Evolutionary conservation across 1,140 invertebrate species (phyloP).

Genomic region (Trichogramma pretiosum): DNA sequence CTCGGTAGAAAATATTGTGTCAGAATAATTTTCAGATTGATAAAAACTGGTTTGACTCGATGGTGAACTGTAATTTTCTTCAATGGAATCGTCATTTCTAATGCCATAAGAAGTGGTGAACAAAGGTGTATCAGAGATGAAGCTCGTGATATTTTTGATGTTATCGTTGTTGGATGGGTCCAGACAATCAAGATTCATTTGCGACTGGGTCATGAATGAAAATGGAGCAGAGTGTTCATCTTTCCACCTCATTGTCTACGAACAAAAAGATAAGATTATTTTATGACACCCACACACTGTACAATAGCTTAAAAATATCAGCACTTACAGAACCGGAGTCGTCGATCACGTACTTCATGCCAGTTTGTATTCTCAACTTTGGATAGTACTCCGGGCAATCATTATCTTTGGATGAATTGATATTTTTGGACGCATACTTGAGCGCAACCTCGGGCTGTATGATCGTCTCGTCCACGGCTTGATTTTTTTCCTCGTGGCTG

Average conservation of each 20-base stretch:
- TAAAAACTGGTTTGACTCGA: constrained; percentile 32
- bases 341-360: constrained; percentile 48
- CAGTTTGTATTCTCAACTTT: constrained; percentile 43
- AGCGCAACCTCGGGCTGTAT: constrained; percentile 64
- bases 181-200: constrained; percentile 58
- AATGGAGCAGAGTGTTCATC: constrained; percentile 74
- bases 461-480: constrained; percentile 66
- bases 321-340: constrained; percentile 42
- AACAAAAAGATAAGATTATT: not conserved
- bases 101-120: constrained; percentile 31
- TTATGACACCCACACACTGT: too few relatives aligned
- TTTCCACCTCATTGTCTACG: constrained; percentile 48
- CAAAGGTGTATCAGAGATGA: constrained; percentile 26
- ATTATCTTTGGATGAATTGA: constrained; percentile 29
- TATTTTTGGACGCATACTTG: constrained; percentile 53
- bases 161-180: constrained; percentile 26
- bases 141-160: constrained; percentile 22
- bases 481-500: constrained; percentile 57
- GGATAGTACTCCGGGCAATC: constrained; percentile 43
- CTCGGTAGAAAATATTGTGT: constrained; percentile 28
- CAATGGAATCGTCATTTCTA: constrained; percentile 28
- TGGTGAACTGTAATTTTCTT: constrained; percentile 31
- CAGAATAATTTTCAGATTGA: constrained; percentile 33
- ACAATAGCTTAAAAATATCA: too few relatives aligned
- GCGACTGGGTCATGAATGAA: constrained; percentile 68